These are phyloP conservation scores for Pterophyllum scalare DNA, from an alignment of 2,113 vertebrate species.

Conservation along the genomic window DNA sequence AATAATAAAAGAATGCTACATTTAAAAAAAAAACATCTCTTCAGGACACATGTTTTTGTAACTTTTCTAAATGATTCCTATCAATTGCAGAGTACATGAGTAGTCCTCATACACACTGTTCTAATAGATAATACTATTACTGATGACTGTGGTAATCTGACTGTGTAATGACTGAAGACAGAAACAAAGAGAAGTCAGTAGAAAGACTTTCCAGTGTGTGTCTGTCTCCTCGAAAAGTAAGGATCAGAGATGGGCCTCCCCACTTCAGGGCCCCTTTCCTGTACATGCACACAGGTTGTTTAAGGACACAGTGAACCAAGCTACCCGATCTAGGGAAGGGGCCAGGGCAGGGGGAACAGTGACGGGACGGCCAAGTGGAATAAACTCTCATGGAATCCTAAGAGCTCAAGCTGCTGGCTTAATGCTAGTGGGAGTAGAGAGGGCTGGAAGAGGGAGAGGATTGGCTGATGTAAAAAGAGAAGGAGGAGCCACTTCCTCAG, in stretches of 20 bases:
- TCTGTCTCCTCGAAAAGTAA: conserved; percentile 56
- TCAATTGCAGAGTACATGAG: background rate
- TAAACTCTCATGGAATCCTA: conserved; percentile 74
- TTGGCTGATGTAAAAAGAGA: conserved; percentile 58
- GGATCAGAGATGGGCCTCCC: conserved; percentile 77
- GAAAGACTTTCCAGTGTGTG: conserved; percentile 53
- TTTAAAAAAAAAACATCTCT: background rate
- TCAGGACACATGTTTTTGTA: background rate
- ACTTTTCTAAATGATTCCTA: background rate
- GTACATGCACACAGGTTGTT: conserved; percentile 81
- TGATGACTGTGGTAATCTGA: background rate
- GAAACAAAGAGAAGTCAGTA: conserved; percentile 24
- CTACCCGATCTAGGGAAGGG: conserved; percentile 81
- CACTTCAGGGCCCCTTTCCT: conserved; percentile 82
- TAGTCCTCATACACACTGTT: background rate
- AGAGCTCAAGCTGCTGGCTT: conserved; percentile 68
- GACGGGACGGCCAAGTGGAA: conserved; percentile 75
- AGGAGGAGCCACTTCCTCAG: conserved; percentile 53
- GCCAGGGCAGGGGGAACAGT: conserved; percentile 76
- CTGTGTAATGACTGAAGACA: background rate
- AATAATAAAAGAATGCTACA: background rate
- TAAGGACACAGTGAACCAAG: conserved; percentile 85
- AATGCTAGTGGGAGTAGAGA: conserved; percentile 45
- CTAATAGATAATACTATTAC: background rate
- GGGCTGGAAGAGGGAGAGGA: conserved; percentile 45